Evolutionary conservation across 2,797 vertebrate species (phyloP).

Genomic region (Sternarchorhynchus goeldii): DNA sequence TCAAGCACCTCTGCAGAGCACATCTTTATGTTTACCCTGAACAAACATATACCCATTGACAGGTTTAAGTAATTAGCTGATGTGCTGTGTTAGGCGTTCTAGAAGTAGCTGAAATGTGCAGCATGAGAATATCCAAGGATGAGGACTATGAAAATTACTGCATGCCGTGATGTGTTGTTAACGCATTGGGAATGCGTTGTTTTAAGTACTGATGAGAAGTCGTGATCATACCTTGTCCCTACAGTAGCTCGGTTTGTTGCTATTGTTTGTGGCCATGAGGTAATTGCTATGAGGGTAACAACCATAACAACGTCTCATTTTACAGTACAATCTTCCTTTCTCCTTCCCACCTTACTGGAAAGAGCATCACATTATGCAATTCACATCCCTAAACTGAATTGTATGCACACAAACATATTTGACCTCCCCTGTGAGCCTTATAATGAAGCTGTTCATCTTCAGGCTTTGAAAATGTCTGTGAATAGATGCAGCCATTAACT

Average conservation of each 20-base stretch:
- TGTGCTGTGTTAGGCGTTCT: no score
- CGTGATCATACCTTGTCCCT: no score
- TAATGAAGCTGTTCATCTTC: slow-evolving; percentile 46
- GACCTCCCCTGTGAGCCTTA: slow-evolving; percentile 7
- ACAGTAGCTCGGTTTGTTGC: not conserved
- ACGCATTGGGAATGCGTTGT: no score
- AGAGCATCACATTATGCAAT: slow-evolving; percentile 22
- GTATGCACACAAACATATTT: slow-evolving; percentile 22
- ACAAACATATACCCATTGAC: no score
- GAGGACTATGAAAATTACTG: no score
- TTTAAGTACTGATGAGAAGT: no score
- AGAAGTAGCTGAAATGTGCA: no score
- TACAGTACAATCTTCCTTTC: not conserved
- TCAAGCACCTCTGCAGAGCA: no score
- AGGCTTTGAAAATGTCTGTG: not conserved
- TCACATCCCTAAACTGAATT: slow-evolving; percentile 16
- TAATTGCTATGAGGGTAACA: not conserved
- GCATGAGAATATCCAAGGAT: no score
- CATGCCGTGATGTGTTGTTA: no score
- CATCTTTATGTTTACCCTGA: no score
- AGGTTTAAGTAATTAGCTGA: no score
- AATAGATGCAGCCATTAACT: slow-evolving; percentile 26
- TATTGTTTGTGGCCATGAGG: not conserved
- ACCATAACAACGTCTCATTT: not conserved
- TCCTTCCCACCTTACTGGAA: slow-evolving; percentile 30